A percentile compares a stretch with the other conserved stretches of the same genome.
Evolutionary conservation across 2,113 vertebrate genomes (phyloP).

Genomic region (Platichthys stellatus): DNA sequence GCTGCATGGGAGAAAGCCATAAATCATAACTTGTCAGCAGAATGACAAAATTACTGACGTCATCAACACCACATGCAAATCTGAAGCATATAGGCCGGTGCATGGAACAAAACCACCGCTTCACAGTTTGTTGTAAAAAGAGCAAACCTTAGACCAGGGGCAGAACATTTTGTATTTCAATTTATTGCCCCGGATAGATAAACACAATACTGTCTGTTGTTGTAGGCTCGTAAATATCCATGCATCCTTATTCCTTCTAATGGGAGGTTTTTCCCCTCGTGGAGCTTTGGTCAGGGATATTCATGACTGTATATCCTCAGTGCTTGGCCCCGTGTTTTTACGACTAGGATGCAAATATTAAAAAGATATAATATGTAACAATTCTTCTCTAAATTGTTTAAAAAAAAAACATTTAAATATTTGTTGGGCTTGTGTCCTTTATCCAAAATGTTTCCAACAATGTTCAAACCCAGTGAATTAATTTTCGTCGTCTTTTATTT

Average conservation of each 20-base stretch:
- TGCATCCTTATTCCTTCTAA: too few relatives aligned
- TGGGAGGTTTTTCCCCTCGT: too few relatives aligned
- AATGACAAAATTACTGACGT: constrained; percentile 75
- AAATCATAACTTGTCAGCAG: constrained; percentile 71
- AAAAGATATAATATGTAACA: too few relatives aligned
- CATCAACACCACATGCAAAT: constrained; percentile 65
- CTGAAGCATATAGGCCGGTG: constrained; percentile 38
- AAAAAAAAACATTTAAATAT: neutral
- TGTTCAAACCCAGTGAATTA: too few relatives aligned
- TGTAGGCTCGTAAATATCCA: neutral
- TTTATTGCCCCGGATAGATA: neutral
- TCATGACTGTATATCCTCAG: too few relatives aligned
- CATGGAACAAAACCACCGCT: constrained; percentile 20
- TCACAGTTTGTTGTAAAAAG: neutral
- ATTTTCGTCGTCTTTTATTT: too few relatives aligned
- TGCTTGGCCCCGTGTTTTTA: too few relatives aligned
- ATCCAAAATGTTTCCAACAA: neutral
- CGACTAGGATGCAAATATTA: too few relatives aligned
- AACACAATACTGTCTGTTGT: neutral
- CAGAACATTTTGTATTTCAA: neutral
- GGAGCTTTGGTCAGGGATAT: too few relatives aligned
- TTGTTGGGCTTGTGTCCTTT: neutral
- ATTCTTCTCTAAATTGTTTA: too few relatives aligned
- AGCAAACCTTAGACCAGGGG: neutral
- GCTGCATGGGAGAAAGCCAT: constrained; percentile 68